phyloP scores from a whole-genome alignment of 2,888 invertebrate genomes.

The Polymixis flavicincta region DNA sequence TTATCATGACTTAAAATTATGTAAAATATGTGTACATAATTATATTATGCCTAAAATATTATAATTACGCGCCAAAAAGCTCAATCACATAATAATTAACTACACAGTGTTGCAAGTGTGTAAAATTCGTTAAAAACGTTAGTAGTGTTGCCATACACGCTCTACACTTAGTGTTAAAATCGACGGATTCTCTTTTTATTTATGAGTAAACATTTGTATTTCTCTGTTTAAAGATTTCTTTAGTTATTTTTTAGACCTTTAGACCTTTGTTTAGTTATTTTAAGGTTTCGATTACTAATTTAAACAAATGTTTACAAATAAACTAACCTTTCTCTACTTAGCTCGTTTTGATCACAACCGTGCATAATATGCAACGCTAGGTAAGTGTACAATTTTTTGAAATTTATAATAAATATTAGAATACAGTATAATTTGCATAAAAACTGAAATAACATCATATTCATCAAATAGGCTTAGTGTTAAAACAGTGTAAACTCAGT shows the following conservation, averaged over 20 bases:
- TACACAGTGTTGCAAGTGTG: slow-evolving; percentile 75
- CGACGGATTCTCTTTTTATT: slow-evolving; percentile 72
- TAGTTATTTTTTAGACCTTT: too few species aligned
- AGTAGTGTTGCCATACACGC: slow-evolving; percentile 74
- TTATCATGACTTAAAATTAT: slow-evolving; percentile 70
- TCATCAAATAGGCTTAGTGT: slow-evolving; percentile 48
- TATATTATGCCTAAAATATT: slow-evolving; percentile 69
- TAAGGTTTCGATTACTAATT: not conserved
- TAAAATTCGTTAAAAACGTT: slow-evolving; percentile 69
- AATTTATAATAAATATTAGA: slow-evolving; percentile 58
- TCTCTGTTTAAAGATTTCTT: not conserved
- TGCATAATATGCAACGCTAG: slow-evolving; percentile 64
- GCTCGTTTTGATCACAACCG: slow-evolving; percentile 71
- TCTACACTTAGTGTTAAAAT: slow-evolving; percentile 68
- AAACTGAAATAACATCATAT: slow-evolving; percentile 39
- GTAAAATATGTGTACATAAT: slow-evolving; percentile 63
- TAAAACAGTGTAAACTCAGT: slow-evolving; percentile 42
- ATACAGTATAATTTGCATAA: slow-evolving; percentile 51
- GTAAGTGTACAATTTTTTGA: slow-evolving; percentile 60
- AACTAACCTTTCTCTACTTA: slow-evolving; percentile 52
- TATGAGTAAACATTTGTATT: slow-evolving; percentile 63
- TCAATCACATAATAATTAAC: slow-evolving; percentile 74
- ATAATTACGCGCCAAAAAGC: slow-evolving; percentile 76
- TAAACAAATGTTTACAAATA: slow-evolving; percentile 64
- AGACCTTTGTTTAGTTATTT: not conserved